Evolutionary conservation across 2,113 vertebrate genomes (phyloP).

Genomic region (Hippocampus mohnikei): DNA sequence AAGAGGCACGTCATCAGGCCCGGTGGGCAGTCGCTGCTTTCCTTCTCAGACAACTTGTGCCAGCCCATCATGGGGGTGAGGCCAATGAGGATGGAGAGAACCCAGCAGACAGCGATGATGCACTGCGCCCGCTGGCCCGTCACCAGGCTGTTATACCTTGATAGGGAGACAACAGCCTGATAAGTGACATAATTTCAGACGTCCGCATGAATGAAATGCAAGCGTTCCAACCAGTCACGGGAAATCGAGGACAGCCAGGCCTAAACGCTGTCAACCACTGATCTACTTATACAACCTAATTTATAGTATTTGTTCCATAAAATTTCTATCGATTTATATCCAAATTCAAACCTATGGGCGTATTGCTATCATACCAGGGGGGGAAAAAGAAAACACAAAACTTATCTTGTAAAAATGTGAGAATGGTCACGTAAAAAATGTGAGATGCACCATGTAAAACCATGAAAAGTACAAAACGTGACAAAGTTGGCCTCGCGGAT

Average conservation of each 20-base stretch:
- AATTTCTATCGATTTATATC: not conserved
- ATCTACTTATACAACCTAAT: not conserved
- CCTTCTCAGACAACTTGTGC: constrained; percentile 58
- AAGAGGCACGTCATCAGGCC: constrained; percentile 84
- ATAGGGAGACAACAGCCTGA: constrained; percentile 6
- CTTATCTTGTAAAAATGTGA: too few species aligned
- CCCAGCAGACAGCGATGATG: constrained; percentile 92
- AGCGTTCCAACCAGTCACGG: not conserved
- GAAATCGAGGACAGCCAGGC: not conserved
- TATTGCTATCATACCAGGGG: too few species aligned
- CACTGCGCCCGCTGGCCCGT: constrained; percentile 83
- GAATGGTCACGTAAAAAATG: too few species aligned
- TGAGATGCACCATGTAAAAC: too few species aligned
- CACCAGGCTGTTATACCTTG: constrained; percentile 93
- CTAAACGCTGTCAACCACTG: not conserved
- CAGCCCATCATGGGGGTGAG: constrained; percentile 95
- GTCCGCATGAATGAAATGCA: not conserved
- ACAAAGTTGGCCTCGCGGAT: too few species aligned
- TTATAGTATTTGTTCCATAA: not conserved
- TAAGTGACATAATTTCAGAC: not conserved
- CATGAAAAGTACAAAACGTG: too few species aligned
- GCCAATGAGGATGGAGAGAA: constrained; percentile 89
- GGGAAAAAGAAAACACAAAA: too few species aligned
- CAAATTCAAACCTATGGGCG: not conserved
- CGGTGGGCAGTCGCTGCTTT: constrained; percentile 37